Evolutionary conservation across 2,113 vertebrate genomes (phyloP).

Genomic region (Melanocharis versteri): DNA sequence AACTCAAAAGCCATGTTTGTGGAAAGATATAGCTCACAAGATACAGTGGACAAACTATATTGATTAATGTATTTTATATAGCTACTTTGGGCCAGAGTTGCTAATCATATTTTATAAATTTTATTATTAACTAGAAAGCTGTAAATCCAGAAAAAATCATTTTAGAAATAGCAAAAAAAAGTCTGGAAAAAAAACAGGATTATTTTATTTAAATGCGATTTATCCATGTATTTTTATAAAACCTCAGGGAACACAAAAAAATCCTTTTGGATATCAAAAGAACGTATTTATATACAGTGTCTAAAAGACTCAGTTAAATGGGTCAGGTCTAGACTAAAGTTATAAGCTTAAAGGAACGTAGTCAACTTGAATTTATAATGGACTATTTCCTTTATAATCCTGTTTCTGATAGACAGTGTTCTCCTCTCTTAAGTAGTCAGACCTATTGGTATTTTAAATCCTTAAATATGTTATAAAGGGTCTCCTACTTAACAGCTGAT

Average conservation of each 20-base stretch:
- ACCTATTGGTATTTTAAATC: background rate
- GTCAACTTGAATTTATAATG: background rate
- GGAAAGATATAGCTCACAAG: background rate
- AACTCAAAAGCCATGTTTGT: background rate
- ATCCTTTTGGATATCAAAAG: background rate
- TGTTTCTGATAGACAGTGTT: background rate
- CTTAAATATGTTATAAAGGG: background rate
- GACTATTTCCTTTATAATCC: background rate
- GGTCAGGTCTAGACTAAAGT: background rate
- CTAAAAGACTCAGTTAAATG: background rate
- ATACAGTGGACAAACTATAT: rapidly evolving
- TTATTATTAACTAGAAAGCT: background rate
- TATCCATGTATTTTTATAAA: background rate
- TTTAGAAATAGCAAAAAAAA: background rate
- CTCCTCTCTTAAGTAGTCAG: background rate
- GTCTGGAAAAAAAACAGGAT: background rate
- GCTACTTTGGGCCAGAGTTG: background rate
- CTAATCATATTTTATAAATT: background rate
- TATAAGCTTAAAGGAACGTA: background rate
- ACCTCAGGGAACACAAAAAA: background rate
- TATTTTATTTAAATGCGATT: background rate
- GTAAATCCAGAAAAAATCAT: background rate
- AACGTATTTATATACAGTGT: background rate
- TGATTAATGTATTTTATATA: background rate
- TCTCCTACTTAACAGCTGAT: background rate